Percentiles rank a stretch among this genome's conserved stretches.
These are phyloP conservation scores for Aradus depressus DNA, from an alignment of 2,888 invertebrate genomes.

Conservation along the genomic window DNA sequence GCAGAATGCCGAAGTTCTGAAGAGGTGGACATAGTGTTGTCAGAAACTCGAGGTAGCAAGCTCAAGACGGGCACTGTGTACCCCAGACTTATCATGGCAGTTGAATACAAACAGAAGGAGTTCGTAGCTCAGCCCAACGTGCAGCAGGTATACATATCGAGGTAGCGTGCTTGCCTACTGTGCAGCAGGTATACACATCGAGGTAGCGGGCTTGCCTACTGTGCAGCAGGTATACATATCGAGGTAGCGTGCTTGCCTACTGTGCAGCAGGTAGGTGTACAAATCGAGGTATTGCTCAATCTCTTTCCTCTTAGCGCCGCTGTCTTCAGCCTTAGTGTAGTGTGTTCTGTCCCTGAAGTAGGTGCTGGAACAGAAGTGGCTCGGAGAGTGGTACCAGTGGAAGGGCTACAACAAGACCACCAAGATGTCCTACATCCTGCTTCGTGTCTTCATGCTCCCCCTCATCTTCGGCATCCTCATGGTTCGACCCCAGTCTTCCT, in stretches of 20 bases:
- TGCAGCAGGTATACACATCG: too few species aligned
- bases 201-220: too few species aligned
- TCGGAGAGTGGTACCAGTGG: constrained; percentile 50
- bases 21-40: constrained; percentile 54
- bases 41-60: constrained; percentile 22
- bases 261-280: not conserved
- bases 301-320: too few species aligned
- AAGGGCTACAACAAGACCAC: constrained; percentile 39
- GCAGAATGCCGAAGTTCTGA: constrained; percentile 55
- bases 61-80: constrained; percentile 43
- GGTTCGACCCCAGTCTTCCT: constrained; percentile 39
- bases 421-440: constrained; percentile 38
- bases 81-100: constrained; percentile 55
- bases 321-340: too few species aligned
- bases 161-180: too few species aligned
- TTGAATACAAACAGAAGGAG: constrained; percentile 57
- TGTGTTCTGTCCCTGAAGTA: too few species aligned
- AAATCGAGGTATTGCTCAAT: constrained; percentile 4
- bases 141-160: constrained; percentile 38
- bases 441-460: constrained; percentile 39
- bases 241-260: too few species aligned
- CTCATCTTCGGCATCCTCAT: constrained; percentile 39
- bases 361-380: constrained; percentile 54
- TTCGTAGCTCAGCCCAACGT: constrained; percentile 67
- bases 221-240: too few species aligned